Conservation (phyloP, 2,888 invertebrate genomes). For the Seira sanloemensis region DNA sequence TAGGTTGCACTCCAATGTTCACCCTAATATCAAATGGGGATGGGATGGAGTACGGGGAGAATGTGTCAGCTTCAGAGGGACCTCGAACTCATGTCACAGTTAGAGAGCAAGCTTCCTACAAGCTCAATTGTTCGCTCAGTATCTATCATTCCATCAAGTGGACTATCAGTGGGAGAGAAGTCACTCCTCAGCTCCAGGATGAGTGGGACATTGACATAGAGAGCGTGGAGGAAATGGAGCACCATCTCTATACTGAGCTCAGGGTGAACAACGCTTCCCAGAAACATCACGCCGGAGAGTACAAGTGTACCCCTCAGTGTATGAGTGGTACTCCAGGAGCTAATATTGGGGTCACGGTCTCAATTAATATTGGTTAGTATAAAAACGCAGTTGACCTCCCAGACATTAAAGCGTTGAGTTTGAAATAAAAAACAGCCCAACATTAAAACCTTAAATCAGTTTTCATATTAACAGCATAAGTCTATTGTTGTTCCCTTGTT, state of each 20-base stretch:
- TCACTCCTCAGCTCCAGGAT: slow-evolving; percentile 63
- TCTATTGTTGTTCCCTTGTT: too few species aligned
- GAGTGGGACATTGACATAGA: slow-evolving; percentile 64
- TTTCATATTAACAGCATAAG: too few species aligned
- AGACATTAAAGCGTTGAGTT: too few species aligned
- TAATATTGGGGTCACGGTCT: slow-evolving; percentile 69
- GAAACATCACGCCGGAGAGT: slow-evolving; percentile 71
- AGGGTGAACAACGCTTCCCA: slow-evolving; percentile 69
- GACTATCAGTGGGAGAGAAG: slow-evolving; percentile 66
- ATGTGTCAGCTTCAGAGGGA: slow-evolving; percentile 29
- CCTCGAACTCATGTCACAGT: slow-evolving; percentile 61
- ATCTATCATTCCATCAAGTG: slow-evolving; percentile 67
- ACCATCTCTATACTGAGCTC: slow-evolving; percentile 66
- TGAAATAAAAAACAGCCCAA: too few species aligned
- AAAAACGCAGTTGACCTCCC: slow-evolving; percentile 15
- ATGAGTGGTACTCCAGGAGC: slow-evolving; percentile 50
- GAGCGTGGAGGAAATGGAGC: slow-evolving; percentile 54
- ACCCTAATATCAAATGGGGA: slow-evolving; percentile 51
- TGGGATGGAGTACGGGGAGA: slow-evolving; percentile 34
- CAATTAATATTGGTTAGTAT: slow-evolving; percentile 72
- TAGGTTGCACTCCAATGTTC: slow-evolving; percentile 65
- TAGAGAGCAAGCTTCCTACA: slow-evolving; percentile 68
- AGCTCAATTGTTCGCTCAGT: slow-evolving; percentile 67
- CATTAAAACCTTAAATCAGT: too few species aligned
- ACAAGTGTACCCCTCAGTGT: slow-evolving; percentile 70